Base-by-base conservation (phyloP, 1,140 invertebrate genomes). In the Leptinotarsa texana region DNA sequence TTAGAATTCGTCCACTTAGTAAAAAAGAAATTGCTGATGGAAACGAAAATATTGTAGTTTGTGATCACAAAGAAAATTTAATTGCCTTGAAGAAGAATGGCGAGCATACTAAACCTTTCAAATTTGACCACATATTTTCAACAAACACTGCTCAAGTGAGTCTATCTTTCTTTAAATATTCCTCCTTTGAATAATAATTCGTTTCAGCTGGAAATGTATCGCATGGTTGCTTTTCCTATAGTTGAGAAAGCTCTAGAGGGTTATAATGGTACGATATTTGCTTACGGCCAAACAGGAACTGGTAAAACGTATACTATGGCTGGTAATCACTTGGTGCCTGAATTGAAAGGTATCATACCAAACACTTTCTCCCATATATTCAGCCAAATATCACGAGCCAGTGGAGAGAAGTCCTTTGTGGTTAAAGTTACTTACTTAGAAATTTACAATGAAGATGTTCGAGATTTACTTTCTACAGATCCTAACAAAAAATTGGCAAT, bases 271-370 rank as follows among this genome's bases (percentile, higher is more conserved):
- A 98, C 97, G 1, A 97, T 98, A 57, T 96, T 98, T 87, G 97
- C 97, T 1, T 98, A 98, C 85, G 97, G 97, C 0, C 96, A 98
- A 87, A 98, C 96, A 0, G 96, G 96, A n/a, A 98, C 96, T 1
- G 97, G 97, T 1, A 98, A 98, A 87, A 98, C 97, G 0, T 98
- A 94, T 82, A 98, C 96, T 17, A 98, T 98, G 96, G 95, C 96
- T 78, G 97, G 96, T 21, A 88, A 92, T 78, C 90, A 94, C 75
- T 90, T 91, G 24, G 92, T 92, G 11, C 92, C 95, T 0, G 95
- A 97, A 81, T 87, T 94, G 8, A 90, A 94, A 77, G 97, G 96
- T 69, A 96, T 98, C 69, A 99, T 99, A 76, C 97, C 97, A 0
- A 93, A 97, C 80, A 96, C 96, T 8, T 99, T 99, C 86, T 95